Base-by-base conservation (phyloP, 1,140 invertebrate genomes). In the Listronotus oregonensis region DNA sequence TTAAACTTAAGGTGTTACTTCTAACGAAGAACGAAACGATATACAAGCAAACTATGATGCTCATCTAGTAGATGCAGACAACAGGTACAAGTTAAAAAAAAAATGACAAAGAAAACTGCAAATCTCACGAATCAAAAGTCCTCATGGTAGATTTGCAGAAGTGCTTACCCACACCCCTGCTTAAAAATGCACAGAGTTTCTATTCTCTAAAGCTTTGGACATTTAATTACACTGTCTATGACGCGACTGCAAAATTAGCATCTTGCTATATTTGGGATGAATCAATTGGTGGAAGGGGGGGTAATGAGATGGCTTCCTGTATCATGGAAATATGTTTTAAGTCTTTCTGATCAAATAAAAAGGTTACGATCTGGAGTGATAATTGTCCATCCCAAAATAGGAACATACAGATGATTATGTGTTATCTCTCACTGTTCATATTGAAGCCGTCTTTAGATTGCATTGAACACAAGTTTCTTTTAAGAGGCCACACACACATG, bases 401-500 rank as follows among this genome's bases (percentile, higher is more conserved):
- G 8, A 37, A 37, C 11, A 3, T 37, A 1, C 34, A 37, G 8
- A 37, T 37, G 1, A 37, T 37, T 37, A 37, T 37, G 34, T 37
- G 34, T 7, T 12, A 37, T 8, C 34, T 37, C 8, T 37, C 8
- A 37, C 3, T 3, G 3, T 37, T 37, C 1, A 37, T 37, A 7
- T 37, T 8, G 3, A 37, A 5, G 11, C 8, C 34, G 3, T 37
- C 11, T 4, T 27, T 69, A n/a, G 6, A 66, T 62, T 39, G 21
- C 6, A 50, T 69, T 17, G 27, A 69, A 15, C 64, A 66, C 42
- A 68, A 68, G 44, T 65, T 43, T 58, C 40, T 66, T 6, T 17
- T 69, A 17, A 55, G 67, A 37, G 67, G 64, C 7, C 63, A 67
- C 43, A 69, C 58, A 0, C 57, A 66, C 14, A 43, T 56, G 11